Evolutionary conservation across 1,140 invertebrate species (phyloP), one percentile per base, ranked within the genome.

Genomic region (Drosophila pruinosa): DNA sequence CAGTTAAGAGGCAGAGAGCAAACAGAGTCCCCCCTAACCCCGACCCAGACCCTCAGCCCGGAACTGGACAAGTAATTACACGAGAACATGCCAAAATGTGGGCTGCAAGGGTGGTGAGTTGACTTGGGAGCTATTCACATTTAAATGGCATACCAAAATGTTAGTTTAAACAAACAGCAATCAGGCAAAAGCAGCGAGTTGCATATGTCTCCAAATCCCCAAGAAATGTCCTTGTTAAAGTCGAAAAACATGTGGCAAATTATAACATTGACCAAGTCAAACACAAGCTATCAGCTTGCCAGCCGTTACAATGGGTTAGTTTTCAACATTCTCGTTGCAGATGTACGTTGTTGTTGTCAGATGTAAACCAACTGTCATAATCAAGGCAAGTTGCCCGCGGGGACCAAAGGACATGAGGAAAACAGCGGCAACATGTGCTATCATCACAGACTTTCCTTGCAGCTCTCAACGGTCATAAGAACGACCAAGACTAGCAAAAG

Each of bases 291-390:
- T 45, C 31, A 19, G 14, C 24, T 24, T 15, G 43, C 21, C 43
- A 8, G 12, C 43, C 39, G 28, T 52, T 61, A 71, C 61, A 75
- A 67, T 78, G 69, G 69, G 53, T 69, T 61, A 62, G 53, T 34
- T 63, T 24, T 63, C 48, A 54, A 21, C 36, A 28, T 39, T 12
- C 53, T 58, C 5, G 54, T 34, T 31, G 28, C 21, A 43, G 7
- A 41, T 52, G 28, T 34, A n/a, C n/a, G 54, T 69, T 73, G 69
- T 58, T 48, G 52, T 79, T 53, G 57, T 59, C 78, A 38, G 68
- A 69, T 76, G 73, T 72, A 72, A 83, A 45, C 41, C 67, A 68
- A 72, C 79, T 78, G 79, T 75, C 79, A 83, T 83, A 82, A 83
- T 78, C 65, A 75, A 78, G 67, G 39, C 65, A 75, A 83, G 34